Evolutionary conservation across 2,113 vertebrate species (phyloP).

Genomic region (Thamnaconus septentrionalis): DNA sequence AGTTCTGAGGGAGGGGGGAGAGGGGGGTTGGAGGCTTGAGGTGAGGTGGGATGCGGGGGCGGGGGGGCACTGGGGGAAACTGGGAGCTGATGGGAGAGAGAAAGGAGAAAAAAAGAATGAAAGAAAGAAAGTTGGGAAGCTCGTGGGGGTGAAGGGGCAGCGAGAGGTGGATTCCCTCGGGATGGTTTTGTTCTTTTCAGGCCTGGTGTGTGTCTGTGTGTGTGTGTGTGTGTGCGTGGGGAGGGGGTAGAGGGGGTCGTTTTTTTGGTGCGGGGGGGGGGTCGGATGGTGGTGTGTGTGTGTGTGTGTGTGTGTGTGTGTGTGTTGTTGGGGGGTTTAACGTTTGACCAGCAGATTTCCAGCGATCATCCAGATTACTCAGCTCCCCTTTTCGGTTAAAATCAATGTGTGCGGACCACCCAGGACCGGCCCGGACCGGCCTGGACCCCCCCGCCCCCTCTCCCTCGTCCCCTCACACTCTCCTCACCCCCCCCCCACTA

Average conservation of each 20-base stretch:
- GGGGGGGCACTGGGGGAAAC: conserved; percentile 72
- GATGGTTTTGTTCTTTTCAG: conserved; percentile 6
- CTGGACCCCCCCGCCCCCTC: conserved; percentile 9
- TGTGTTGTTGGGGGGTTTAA: background rate
- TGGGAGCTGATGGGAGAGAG: conserved; percentile 86
- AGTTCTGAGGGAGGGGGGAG: too few relatives aligned
- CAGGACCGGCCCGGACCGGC: conserved; percentile 91
- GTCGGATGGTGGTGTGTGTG: too few relatives aligned
- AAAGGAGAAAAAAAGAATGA: too few relatives aligned
- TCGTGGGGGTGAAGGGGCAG: conserved; percentile 46
- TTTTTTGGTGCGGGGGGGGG: too few relatives aligned
- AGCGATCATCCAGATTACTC: conserved; percentile 1
- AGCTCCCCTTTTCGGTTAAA: background rate
- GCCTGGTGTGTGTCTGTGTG: background rate
- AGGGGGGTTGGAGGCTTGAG: too few relatives aligned
- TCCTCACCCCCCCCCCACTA: conserved; percentile 61
- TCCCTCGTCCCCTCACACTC: too few relatives aligned
- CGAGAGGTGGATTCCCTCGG: conserved; percentile 24
- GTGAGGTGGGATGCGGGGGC: conserved; percentile 58
- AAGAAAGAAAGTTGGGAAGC: conserved; percentile 77
- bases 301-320: too few relatives aligned
- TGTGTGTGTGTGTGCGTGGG: too few relatives aligned
- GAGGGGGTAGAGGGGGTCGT: too few relatives aligned
- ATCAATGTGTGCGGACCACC: conserved; percentile 85
- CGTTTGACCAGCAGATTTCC: conserved; percentile 5